Conservation (phyloP, 2,888 invertebrate species). For the Steinernema carpocapsae region DNA sequence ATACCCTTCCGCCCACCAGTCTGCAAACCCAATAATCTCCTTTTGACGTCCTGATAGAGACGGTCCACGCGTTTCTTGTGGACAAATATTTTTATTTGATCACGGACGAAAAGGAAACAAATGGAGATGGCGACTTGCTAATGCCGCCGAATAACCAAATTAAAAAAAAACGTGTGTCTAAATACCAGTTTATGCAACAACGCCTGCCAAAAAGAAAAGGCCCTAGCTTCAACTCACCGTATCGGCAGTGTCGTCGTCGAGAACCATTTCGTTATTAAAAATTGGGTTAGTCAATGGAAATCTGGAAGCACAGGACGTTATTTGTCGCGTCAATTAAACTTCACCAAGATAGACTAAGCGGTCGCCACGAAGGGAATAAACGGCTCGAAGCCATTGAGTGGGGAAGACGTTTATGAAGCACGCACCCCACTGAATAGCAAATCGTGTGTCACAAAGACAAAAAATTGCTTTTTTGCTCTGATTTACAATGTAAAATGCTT, state of each 20-base stretch:
- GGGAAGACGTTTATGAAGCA: too few species aligned
- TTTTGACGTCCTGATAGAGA: not conserved
- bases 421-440: too few species aligned
- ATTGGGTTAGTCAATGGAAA: not conserved
- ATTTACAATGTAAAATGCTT: not conserved
- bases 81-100: not conserved
- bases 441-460: not conserved
- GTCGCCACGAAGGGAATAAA: too few species aligned
- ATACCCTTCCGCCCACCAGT: not conserved
- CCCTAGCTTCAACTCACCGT: not conserved
- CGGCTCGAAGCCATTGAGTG: too few species aligned
- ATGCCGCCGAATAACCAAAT: too few species aligned
- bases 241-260: slow-evolving; percentile 27
- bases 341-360: too few species aligned
- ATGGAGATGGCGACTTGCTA: not conserved
- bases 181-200: too few species aligned
- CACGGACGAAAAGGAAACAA: not conserved
- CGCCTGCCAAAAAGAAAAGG: not conserved
- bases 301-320: not conserved
- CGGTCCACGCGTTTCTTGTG: not conserved
- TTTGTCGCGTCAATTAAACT: too few species aligned
- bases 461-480: not conserved
- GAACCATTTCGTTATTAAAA: slow-evolving; percentile 5
- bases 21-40: not conserved
- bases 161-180: too few species aligned